phyloP scores from a whole-genome alignment of 2,888 invertebrate genomes.

The Prenolepis imparis region DNA sequence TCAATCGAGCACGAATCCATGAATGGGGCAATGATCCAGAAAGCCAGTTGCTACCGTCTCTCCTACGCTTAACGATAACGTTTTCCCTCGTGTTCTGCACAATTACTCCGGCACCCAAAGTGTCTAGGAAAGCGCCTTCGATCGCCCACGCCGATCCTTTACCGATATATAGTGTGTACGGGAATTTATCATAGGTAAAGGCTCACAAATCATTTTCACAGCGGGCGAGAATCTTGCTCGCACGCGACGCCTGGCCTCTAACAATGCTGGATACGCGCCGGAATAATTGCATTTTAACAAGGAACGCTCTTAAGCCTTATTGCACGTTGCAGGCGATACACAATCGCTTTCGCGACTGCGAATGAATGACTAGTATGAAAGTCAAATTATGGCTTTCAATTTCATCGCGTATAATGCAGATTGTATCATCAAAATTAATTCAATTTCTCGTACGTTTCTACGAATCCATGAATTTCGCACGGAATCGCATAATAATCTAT shows the following conservation, averaged over 20 bases:
- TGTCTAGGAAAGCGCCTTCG: constrained; percentile 60
- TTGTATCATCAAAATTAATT: constrained; percentile 38
- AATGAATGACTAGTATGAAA: constrained; percentile 38
- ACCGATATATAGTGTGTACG: constrained; percentile 14
- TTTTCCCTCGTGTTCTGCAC: constrained; percentile 71
- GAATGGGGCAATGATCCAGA: constrained; percentile 73
- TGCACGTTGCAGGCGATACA: constrained; percentile 38
- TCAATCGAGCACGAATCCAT: constrained; percentile 71
- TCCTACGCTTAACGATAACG: constrained; percentile 65
- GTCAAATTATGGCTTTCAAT: constrained; percentile 54
- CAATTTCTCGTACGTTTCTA: constrained; percentile 19
- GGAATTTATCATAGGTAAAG: constrained; percentile 41
- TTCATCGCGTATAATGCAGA: constrained; percentile 42
- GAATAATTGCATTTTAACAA: constrained; percentile 56
- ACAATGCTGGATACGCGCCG: constrained; percentile 53
- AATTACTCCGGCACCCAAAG: constrained; percentile 68
- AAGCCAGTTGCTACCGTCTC: constrained; percentile 68
- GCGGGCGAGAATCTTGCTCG: constrained; percentile 26
- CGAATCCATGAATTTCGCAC: constrained; percentile 8
- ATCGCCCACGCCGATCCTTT: constrained; percentile 52
- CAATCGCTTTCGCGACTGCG: constrained; percentile 36
- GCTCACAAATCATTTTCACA: constrained; percentile 53
- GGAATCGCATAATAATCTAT: neutral
- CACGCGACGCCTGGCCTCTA: constrained; percentile 41
- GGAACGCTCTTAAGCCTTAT: constrained; percentile 46